Percentiles rank a stretch among this genome's conserved stretches.
These are phyloP conservation scores for Paradoxurus hermaphroditus DNA, from an alignment of 2,113 vertebrate species.

Conservation along the genomic window DNA sequence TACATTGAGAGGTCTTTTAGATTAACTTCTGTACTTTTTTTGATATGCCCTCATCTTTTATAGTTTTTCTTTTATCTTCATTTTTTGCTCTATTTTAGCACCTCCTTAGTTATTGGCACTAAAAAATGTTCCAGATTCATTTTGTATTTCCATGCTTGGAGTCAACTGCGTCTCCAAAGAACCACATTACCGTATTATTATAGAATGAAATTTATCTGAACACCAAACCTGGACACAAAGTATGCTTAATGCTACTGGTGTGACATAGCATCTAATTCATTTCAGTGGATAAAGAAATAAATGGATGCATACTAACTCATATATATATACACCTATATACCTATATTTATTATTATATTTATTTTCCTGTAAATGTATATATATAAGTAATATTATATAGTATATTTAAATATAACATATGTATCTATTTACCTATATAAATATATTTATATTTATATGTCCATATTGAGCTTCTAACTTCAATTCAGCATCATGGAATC, in stretches of 20 bases:
- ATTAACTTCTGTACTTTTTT: not conserved
- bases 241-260: not conserved
- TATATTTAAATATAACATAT: not conserved
- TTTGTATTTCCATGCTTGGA: not conserved
- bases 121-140: not conserved
- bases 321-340: not conserved
- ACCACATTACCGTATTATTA: not conserved
- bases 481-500: not conserved
- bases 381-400: not conserved
- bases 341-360: not conserved
- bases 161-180: not conserved
- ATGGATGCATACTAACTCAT: not conserved
- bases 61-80: not conserved
- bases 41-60: not conserved
- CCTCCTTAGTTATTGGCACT: not conserved
- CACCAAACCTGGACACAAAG: not conserved
- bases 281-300: not conserved
- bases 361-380: not conserved
- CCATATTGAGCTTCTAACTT: not conserved
- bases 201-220: not conserved
- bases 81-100: not conserved
- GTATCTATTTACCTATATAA: not conserved
- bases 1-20: not conserved
- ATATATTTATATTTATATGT: not conserved
- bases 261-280: not conserved